Evolutionary conservation across 2,113 vertebrate species (phyloP).

Genomic region (Crotalus horridus): DNA sequence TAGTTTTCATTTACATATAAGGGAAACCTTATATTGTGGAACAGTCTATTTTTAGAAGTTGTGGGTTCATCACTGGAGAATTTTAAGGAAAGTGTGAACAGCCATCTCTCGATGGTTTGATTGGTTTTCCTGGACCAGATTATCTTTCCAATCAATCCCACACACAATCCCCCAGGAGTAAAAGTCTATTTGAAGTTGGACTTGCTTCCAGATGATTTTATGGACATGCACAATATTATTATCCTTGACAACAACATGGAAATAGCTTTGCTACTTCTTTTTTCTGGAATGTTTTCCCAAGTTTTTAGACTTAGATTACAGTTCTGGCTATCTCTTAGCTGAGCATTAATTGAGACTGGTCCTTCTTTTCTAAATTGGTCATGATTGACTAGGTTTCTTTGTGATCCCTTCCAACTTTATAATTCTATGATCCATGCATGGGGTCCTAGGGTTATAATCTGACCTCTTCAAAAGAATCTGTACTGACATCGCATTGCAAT

Average conservation of each 20-base stretch:
- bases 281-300: neutral
- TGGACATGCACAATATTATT: neutral
- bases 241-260: neutral
- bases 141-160: constrained; percentile 8
- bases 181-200: neutral
- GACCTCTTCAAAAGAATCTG: neutral
- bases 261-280: neutral
- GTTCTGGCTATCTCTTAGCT: neutral
- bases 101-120: neutral
- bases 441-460: neutral
- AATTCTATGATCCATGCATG: neutral
- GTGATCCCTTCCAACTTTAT: neutral
- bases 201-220: neutral
- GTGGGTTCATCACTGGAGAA: neutral
- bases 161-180: constrained; percentile 19
- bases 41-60: neutral
- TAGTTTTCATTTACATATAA: neutral
- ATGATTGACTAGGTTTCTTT: neutral
- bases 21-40: neutral
- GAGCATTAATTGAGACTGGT: neutral
- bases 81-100: neutral
- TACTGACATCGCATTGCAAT: neutral
- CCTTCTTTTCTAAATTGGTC: neutral
- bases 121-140: neutral
- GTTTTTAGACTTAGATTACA: neutral